A percentile compares a stretch with the other conserved stretches of the same genome.
Conservation (phyloP, 2,888 invertebrate species). For the Macrosoma leucophasiata region DNA sequence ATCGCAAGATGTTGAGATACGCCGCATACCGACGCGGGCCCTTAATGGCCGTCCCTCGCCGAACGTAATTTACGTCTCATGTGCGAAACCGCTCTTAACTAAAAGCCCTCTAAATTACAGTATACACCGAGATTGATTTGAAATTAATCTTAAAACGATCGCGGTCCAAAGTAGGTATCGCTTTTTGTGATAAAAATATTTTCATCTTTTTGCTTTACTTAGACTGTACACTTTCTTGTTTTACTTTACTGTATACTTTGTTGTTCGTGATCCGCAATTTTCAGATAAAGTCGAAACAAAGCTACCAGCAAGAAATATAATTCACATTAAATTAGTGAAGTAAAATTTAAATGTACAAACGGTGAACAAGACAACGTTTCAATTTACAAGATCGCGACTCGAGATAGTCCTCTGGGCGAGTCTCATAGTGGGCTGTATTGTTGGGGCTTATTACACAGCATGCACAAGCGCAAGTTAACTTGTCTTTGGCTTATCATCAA, state of each 20-base stretch:
- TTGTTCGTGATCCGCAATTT: too few relatives aligned
- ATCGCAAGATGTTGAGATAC: conserved; percentile 69
- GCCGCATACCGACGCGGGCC: conserved; percentile 60
- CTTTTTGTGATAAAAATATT: too few relatives aligned
- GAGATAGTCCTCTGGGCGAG: conserved; percentile 56
- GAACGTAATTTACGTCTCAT: conserved; percentile 70
- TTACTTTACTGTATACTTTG: too few relatives aligned
- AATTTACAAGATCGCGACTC: conserved; percentile 64
- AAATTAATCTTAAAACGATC: conserved; percentile 59
- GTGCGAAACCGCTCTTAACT: conserved; percentile 71
- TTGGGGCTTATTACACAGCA: conserved; percentile 57
- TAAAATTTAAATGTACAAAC: conserved; percentile 35
- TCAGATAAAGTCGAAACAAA: too few relatives aligned
- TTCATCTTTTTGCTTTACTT: too few relatives aligned
- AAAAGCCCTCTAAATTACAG: conserved; percentile 70
- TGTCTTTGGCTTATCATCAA: conserved; percentile 63
- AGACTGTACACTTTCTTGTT: too few relatives aligned
- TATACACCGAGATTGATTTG: conserved; percentile 63
- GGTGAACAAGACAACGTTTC: conserved; percentile 63
- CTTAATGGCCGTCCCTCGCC: conserved; percentile 65
- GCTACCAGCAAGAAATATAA: too few relatives aligned
- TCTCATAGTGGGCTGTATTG: conserved; percentile 55
- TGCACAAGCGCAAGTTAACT: conserved; percentile 63
- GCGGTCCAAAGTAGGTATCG: too few relatives aligned
- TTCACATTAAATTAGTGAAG: too few relatives aligned